A percentile compares a stretch with the other conserved stretches of the same genome.
These are phyloP conservation scores for Heterotis niloticus DNA, from an alignment of 2,113 vertebrate species.

Conservation along the genomic window DNA sequence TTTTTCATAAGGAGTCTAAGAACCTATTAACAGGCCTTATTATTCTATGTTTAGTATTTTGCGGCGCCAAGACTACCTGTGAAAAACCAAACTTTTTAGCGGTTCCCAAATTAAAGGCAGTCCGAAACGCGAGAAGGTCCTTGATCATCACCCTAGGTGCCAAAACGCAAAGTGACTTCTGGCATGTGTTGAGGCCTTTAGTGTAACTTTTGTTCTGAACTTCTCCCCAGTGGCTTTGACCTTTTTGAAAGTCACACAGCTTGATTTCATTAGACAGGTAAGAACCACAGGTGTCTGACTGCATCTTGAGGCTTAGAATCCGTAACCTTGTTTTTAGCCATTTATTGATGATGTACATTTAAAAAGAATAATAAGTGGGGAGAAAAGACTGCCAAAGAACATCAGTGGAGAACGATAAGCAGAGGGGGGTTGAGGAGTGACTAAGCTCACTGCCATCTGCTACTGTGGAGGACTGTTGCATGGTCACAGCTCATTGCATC, in stretches of 20 bases:
- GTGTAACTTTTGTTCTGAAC: not conserved
- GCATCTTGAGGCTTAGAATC: not conserved
- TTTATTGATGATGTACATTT: not conserved
- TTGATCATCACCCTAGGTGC: not conserved
- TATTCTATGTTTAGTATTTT: not conserved
- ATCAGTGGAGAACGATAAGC: not conserved
- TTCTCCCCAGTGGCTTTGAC: conserved; percentile 3
- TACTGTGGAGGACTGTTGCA: conserved; percentile 9
- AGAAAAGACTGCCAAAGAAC: not conserved
- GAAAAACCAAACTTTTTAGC: conserved; percentile 4
- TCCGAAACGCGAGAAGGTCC: not conserved
- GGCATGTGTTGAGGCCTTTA: not conserved
- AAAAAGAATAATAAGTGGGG: not conserved
- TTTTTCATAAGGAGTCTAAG: not conserved
- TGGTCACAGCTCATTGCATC: conserved; percentile 17
- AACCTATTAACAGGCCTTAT: not conserved
- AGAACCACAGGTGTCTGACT: not conserved
- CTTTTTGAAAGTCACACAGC: conserved; percentile 9
- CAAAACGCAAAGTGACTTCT: not conserved
- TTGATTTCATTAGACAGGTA: not conserved
- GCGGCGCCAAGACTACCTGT: not conserved
- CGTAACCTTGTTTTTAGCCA: not conserved
- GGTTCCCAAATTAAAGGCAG: not conserved
- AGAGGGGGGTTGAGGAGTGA: not conserved
- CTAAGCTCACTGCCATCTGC: conserved; percentile 35